These are phyloP conservation scores for Trichonephila clavata DNA, from an alignment of 1,140 invertebrate genomes.

Conservation along the genomic window DNA sequence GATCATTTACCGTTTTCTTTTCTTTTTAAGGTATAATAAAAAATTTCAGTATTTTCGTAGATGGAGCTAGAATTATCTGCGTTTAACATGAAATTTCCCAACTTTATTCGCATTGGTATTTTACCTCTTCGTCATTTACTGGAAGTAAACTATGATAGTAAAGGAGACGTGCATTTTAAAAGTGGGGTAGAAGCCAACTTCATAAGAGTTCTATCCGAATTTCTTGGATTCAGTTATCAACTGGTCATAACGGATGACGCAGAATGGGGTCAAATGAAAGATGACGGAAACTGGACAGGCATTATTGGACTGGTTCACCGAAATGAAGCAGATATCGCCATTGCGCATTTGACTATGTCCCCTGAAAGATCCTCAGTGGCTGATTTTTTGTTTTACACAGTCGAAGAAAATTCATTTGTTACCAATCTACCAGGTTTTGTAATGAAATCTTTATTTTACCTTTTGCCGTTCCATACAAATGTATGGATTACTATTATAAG, in stretches of 20 bases:
- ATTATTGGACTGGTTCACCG: slow-evolving; percentile 24
- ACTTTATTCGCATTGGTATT: background rate
- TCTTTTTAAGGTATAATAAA: too few relatives aligned
- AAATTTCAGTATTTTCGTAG: too few relatives aligned
- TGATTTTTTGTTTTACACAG: slow-evolving; percentile 32
- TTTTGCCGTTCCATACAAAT: background rate
- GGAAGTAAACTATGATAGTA: background rate
- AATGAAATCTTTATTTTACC: background rate
- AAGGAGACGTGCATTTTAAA: background rate
- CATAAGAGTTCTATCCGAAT: slow-evolving; percentile 6
- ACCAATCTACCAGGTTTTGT: background rate
- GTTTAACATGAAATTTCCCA: background rate
- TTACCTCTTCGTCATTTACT: background rate
- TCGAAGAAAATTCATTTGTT: slow-evolving; percentile 35
- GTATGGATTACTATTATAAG: background rate
- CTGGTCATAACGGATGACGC: background rate
- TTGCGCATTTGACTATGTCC: slow-evolving; percentile 19
- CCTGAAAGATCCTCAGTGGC: background rate
- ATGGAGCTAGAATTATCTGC: background rate
- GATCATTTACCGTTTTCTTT: too few relatives aligned
- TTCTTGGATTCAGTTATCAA: background rate
- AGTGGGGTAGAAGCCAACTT: slow-evolving; percentile 28
- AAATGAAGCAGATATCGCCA: slow-evolving; percentile 20
- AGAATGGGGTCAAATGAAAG: slow-evolving; percentile 1
- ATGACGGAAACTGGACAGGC: slow-evolving; percentile 40